Percentiles rank a stretch among this genome's conserved stretches.
These are phyloP conservation scores for Sus scrofa DNA, from an alignment of 2,113 vertebrate species.

Conservation along the genomic window DNA sequence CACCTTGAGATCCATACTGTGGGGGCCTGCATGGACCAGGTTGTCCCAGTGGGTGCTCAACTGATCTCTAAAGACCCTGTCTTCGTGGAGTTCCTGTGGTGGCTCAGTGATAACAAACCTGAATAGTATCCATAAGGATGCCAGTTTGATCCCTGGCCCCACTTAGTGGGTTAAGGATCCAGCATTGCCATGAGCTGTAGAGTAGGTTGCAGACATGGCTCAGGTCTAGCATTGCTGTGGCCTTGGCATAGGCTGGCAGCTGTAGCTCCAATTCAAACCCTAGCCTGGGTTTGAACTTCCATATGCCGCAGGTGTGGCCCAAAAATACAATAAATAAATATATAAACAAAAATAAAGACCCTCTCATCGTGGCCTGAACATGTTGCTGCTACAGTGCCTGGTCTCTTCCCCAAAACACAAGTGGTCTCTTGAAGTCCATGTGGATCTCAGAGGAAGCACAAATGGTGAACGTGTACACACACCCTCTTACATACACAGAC, in stretches of 20 bases:
- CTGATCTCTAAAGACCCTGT: neutral
- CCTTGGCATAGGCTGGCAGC: too few relatives aligned
- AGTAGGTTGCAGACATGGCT: too few relatives aligned
- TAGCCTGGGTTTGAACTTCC: neutral
- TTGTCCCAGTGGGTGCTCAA: fast-evolving
- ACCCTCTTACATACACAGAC: neutral
- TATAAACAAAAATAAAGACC: neutral
- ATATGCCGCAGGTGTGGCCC: neutral
- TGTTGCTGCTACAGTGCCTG: neutral
- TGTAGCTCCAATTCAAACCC: too few relatives aligned
- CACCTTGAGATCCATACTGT: neutral
- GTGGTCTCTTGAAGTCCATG: neutral
- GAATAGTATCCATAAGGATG: too few relatives aligned
- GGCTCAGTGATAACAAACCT: neutral
- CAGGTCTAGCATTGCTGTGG: too few relatives aligned
- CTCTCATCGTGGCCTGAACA: neutral
- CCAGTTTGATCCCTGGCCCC: too few relatives aligned
- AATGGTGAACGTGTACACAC: fast-evolving
- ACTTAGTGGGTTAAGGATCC: too few relatives aligned
- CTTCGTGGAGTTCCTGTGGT: neutral
- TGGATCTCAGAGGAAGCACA: fast-evolving
- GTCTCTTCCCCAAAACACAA: neutral
- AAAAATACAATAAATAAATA: neutral
- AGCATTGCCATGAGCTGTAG: too few relatives aligned
- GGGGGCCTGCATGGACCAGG: neutral